These are phyloP conservation scores for Hetaerina titia DNA, from an alignment of 2,888 invertebrate species.

Conservation along the genomic window DNA sequence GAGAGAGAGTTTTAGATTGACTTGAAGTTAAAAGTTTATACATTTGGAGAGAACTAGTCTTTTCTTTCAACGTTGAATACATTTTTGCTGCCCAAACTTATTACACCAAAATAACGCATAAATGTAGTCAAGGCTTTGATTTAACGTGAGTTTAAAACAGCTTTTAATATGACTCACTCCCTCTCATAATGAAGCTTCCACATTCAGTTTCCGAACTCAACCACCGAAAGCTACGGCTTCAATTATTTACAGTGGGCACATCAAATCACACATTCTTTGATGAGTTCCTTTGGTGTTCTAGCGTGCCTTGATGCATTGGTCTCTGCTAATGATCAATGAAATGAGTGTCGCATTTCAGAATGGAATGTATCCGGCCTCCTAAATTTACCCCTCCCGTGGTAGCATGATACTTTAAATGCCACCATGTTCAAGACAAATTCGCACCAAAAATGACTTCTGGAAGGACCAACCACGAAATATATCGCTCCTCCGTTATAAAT, in stretches of 20 bases:
- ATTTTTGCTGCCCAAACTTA: too few species aligned
- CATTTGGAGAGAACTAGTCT: too few species aligned
- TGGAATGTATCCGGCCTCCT: background rate
- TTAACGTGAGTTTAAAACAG: too few species aligned
- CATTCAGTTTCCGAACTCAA: too few species aligned
- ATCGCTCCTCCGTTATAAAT: background rate
- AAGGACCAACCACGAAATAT: background rate
- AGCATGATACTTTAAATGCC: background rate
- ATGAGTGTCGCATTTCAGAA: background rate
- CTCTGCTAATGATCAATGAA: background rate
- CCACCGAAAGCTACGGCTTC: too few species aligned
- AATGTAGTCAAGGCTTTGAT: too few species aligned
- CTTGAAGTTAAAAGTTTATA: too few species aligned
- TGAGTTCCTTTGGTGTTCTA: background rate
- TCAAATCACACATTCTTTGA: background rate
- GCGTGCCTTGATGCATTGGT: background rate
- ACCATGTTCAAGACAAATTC: background rate
- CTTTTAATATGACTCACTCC: too few species aligned
- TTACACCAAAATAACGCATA: too few species aligned
- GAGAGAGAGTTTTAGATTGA: too few species aligned
- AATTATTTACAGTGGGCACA: background rate
- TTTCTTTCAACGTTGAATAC: too few species aligned
- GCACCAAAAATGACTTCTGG: background rate
- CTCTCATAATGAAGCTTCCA: too few species aligned
- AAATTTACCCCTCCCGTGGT: background rate